These are phyloP conservation scores for Nothocercus nigrocapillus DNA, from an alignment of 2,113 vertebrate species.

Conservation along the genomic window DNA sequence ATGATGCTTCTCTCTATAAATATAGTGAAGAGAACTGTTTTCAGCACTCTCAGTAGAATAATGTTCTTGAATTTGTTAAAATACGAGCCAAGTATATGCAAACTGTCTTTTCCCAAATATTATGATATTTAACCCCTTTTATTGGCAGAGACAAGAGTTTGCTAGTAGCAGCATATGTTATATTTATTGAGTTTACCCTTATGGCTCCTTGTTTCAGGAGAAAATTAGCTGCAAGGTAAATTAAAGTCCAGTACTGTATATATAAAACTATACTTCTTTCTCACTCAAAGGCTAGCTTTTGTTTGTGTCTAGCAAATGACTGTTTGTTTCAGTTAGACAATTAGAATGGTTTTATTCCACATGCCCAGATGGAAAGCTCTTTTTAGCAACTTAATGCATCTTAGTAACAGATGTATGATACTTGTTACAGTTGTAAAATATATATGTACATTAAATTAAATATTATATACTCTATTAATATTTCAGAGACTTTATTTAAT, in stretches of 20 bases:
- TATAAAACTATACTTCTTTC: background rate
- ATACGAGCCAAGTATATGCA: background rate
- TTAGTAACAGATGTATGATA: background rate
- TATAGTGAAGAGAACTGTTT: background rate
- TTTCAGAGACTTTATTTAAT: background rate
- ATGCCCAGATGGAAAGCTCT: background rate
- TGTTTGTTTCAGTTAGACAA: background rate
- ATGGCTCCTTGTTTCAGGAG: background rate
- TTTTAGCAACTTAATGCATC: fast-evolving
- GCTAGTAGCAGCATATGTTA: background rate
- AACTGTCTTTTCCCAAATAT: background rate
- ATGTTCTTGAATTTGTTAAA: background rate
- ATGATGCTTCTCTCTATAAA: background rate
- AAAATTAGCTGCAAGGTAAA: background rate
- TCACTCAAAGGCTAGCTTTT: background rate
- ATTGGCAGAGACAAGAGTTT: background rate
- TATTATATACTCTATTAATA: background rate
- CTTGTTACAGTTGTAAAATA: background rate
- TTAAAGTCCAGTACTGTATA: background rate
- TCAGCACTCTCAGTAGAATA: background rate
- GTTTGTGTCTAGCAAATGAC: background rate
- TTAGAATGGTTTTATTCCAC: background rate
- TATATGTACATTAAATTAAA: background rate
- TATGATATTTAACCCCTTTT: background rate
- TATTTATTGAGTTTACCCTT: background rate